Evolutionary conservation across 2,888 invertebrate genomes (phyloP).

Genomic region (Drosophila setosimentum): DNA sequence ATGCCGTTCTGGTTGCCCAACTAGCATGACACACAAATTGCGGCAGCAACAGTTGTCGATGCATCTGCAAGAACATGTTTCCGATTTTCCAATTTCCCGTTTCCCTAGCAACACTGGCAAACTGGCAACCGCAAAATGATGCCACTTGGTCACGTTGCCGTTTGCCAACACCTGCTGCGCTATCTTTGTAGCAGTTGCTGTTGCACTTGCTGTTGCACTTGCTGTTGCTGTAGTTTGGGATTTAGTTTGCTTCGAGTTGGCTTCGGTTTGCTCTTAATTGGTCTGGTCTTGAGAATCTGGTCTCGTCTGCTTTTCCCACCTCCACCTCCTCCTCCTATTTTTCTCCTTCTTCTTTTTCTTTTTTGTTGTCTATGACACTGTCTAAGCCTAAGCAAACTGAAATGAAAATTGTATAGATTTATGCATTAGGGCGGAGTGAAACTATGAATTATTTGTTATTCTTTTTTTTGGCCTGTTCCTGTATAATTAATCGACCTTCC

Average conservation of each 20-base stretch:
- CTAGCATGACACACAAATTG: slow-evolving; percentile 80
- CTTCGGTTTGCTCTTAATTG: slow-evolving; percentile 34
- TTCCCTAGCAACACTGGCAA: slow-evolving; percentile 30
- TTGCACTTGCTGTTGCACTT: not conserved
- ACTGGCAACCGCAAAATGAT: slow-evolving; percentile 65
- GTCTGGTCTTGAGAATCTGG: slow-evolving; percentile 36
- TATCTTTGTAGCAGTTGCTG: slow-evolving; percentile 6
- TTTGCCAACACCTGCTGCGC: slow-evolving; percentile 49
- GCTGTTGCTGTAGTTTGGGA: slow-evolving; percentile 4
- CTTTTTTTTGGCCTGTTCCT: not conserved
- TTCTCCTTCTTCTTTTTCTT: no score
- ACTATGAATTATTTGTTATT: not conserved
- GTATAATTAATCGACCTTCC: not conserved
- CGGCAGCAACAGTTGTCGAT: slow-evolving; percentile 40
- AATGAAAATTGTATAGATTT: slow-evolving; percentile 2
- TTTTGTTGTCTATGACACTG: not conserved
- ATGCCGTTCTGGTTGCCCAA: slow-evolving; percentile 79
- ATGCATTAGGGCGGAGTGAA: not conserved
- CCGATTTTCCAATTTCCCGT: slow-evolving; percentile 71
- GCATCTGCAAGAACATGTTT: slow-evolving; percentile 80
- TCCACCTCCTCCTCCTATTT: not conserved
- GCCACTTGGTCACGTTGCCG: slow-evolving; percentile 67
- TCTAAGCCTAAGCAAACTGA: slow-evolving; percentile 22
- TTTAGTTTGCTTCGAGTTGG: slow-evolving; percentile 4
- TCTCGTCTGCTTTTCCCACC: slow-evolving; percentile 9